Percentiles rank a stretch among this genome's conserved stretches.
These are phyloP conservation scores for Athene noctua DNA, from an alignment of 2,113 vertebrate genomes.

Conservation along the genomic window DNA sequence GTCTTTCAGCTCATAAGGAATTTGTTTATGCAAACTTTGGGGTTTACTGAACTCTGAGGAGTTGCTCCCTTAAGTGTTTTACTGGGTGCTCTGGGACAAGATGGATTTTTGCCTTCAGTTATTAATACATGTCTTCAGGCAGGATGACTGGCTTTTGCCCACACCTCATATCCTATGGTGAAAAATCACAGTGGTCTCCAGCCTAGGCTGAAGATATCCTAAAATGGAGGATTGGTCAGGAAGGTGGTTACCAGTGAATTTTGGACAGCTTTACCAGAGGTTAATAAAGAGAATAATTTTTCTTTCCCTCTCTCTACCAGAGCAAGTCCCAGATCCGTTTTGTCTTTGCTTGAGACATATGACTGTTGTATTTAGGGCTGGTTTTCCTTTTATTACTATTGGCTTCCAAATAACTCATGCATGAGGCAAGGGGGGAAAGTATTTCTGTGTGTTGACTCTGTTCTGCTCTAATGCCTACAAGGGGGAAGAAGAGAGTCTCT, in stretches of 20 bases:
- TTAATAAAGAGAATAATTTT: background rate
- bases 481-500: background rate
- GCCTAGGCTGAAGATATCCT: background rate
- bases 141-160: background rate
- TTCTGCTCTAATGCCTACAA: background rate
- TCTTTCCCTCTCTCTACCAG: background rate
- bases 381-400: background rate
- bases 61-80: background rate
- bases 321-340: background rate
- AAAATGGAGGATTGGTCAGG: background rate
- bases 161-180: fast-evolving
- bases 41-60: background rate
- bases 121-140: background rate
- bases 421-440: background rate
- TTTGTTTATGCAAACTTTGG: background rate
- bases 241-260: background rate
- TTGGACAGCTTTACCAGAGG: background rate
- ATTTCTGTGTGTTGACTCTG: background rate
- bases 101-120: background rate
- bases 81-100: background rate
- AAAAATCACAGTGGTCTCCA: background rate
- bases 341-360: background rate
- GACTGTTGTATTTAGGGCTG: background rate
- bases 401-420: background rate
- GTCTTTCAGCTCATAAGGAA: background rate